Percentiles rank a stretch among this genome's conserved stretches.
phyloP scores from a whole-genome alignment of 2,888 invertebrate species.

The Actias luna region DNA sequence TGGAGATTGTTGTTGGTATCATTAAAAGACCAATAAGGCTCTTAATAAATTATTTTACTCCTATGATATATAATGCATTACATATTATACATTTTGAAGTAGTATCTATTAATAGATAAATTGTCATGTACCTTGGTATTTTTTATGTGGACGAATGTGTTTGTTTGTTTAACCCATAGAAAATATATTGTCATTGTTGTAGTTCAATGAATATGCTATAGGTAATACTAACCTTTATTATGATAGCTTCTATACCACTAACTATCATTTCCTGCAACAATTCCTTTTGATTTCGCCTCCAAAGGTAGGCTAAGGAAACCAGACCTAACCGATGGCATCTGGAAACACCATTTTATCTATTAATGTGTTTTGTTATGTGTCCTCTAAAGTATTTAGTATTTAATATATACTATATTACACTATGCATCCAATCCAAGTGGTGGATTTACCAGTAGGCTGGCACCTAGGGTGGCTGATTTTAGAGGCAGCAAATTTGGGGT shows the following conservation, averaged over 20 bases:
- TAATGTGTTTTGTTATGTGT: conserved; percentile 12
- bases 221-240: conserved; percentile 91
- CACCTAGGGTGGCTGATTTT: no score
- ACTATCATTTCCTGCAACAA: conserved; percentile 98
- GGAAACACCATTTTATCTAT: conserved; percentile 34
- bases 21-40: no score
- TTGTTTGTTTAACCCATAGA: background rate
- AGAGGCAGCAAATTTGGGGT: no score
- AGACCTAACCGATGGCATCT: conserved; percentile 95
- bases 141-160: background rate
- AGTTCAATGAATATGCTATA: background rate
- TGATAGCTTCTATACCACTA: conserved; percentile 94
- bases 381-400: background rate
- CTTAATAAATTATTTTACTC: no score
- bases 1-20: no score
- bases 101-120: no score
- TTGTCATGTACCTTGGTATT: background rate
- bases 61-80: no score
- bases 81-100: no score
- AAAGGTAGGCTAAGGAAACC: conserved; percentile 94
- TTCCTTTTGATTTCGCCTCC: conserved; percentile 97
- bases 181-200: background rate
- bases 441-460: no score
- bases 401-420: conserved; percentile 2
- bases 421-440: no score